These are phyloP conservation scores for Drosophila willistoni DNA, from an alignment of 1,140 invertebrate genomes.

Conservation along the genomic window DNA sequence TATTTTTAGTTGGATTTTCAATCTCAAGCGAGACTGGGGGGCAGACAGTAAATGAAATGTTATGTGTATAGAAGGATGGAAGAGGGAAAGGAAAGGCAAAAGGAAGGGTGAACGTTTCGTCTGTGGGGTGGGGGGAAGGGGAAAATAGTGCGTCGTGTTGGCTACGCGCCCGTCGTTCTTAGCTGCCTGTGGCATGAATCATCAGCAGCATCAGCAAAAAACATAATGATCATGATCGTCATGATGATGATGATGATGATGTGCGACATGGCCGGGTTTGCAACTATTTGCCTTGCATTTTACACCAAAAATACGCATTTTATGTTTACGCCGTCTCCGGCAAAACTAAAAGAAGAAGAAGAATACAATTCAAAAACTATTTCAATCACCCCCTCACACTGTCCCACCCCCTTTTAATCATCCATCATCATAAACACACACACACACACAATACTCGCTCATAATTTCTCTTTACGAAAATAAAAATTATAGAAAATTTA, in stretches of 20 bases:
- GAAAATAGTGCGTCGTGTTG: slow-evolving; percentile 68
- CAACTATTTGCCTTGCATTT: slow-evolving; percentile 71
- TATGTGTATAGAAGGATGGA: background rate
- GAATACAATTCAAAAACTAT: background rate
- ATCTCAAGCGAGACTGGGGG: slow-evolving; percentile 66
- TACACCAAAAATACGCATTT: slow-evolving; percentile 76
- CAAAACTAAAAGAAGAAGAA: slow-evolving; percentile 34
- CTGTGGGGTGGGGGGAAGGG: slow-evolving; percentile 17
- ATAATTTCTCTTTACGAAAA: slow-evolving; percentile 66
- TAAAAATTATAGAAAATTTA: slow-evolving; percentile 67
- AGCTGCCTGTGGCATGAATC: slow-evolving; percentile 73
- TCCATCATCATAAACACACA: background rate
- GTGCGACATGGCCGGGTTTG: slow-evolving; percentile 30
- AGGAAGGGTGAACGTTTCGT: background rate
- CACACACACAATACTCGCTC: slow-evolving; percentile 52
- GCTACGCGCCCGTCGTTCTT: slow-evolving; percentile 65
- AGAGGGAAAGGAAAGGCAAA: background rate
- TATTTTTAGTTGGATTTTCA: slow-evolving; percentile 76
- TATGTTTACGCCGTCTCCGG: slow-evolving; percentile 72
- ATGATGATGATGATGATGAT: slow-evolving; percentile 24
- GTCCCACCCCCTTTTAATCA: slow-evolving; percentile 35
- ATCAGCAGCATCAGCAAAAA: slow-evolving; percentile 31
- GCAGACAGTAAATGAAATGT: slow-evolving; percentile 48
- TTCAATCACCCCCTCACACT: slow-evolving; percentile 8
- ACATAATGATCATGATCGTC: slow-evolving; percentile 11